Evolutionary conservation across 64 coral and sea anemone genomes (phyloP).

Genomic region (Dendrophyllia cribrosa): DNA sequence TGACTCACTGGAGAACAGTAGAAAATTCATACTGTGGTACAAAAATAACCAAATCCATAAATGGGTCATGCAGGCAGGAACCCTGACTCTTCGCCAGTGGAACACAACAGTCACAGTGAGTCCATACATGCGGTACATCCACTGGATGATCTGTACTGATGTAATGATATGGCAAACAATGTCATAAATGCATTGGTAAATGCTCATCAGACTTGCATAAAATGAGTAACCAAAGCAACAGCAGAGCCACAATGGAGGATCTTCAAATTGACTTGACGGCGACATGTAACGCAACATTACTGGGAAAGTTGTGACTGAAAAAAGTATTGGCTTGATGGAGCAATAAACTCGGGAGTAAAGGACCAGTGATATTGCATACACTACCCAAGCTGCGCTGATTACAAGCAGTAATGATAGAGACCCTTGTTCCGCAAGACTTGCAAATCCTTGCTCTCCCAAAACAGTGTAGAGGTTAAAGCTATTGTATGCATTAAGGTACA

Average conservation of each 20-base stretch:
- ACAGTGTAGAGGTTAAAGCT: conserved; percentile 76
- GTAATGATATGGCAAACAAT: conserved; percentile 64
- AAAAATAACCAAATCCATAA: conserved; percentile 73
- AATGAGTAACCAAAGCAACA: conserved; percentile 72
- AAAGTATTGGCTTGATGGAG: conserved; percentile 86
- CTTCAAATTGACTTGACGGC: conserved; percentile 27
- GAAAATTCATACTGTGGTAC: conserved; percentile 64
- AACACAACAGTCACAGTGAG: conserved; percentile 80
- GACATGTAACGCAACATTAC: conserved; percentile 67
- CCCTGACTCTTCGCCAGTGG: conserved; percentile 88
- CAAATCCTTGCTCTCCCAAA: conserved; percentile 39
- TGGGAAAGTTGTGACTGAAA: conserved; percentile 71
- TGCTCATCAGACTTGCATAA: conserved; percentile 49
- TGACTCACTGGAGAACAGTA: conserved; percentile 73
- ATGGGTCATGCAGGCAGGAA: conserved; percentile 73
- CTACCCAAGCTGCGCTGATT: conserved; percentile 84
- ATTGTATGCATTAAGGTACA: conserved; percentile 94
- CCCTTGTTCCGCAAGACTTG: conserved; percentile 51
- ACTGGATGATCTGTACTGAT: conserved; percentile 69
- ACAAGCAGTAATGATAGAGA: conserved; percentile 73
- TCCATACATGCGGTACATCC: conserved; percentile 97
- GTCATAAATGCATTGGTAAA: conserved; percentile 63
- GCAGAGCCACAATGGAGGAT: conserved; percentile 91
- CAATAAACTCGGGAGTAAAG: conserved; percentile 76
- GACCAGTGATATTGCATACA: conserved; percentile 75